Conservation (phyloP, 2,113 vertebrate species). For the Cnemophilus loriae region DNA sequence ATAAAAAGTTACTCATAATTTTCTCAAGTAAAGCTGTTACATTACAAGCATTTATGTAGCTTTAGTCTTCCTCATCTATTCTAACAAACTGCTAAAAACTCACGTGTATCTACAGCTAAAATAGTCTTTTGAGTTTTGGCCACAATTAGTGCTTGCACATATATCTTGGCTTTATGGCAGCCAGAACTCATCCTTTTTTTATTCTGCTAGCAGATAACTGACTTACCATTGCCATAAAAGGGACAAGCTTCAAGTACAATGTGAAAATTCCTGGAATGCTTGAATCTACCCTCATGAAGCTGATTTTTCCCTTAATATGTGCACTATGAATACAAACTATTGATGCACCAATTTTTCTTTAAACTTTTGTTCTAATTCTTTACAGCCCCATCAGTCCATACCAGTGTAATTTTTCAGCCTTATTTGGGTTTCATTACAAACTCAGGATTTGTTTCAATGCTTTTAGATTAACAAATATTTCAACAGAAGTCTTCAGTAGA, state of each 20-base stretch:
- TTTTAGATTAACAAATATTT: neutral
- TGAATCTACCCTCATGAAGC: conserved; percentile 14
- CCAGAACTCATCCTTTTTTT: neutral
- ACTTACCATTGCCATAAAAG: conserved; percentile 60
- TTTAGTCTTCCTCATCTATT: neutral
- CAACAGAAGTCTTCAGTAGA: conserved; percentile 27
- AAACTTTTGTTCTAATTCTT: neutral
- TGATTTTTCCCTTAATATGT: conserved; percentile 21
- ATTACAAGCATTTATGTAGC: neutral
- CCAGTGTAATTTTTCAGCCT: conserved; percentile 29
- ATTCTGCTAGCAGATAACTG: conserved; percentile 38
- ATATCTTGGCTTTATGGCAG: neutral
- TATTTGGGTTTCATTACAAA: conserved; percentile 35
- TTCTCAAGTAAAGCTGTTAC: neutral
- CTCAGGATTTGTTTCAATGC: neutral
- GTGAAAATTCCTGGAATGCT: conserved; percentile 51
- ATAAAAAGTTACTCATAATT: neutral
- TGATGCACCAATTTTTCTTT: conserved; percentile 5
- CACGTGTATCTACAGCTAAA: neutral
- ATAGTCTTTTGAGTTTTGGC: neutral
- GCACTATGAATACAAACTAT: neutral
- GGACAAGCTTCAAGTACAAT: conserved; percentile 42
- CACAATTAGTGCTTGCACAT: neutral
- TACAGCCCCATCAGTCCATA: neutral
- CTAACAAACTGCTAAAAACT: neutral